Evolutionary conservation across 2,888 invertebrate genomes (phyloP), one percentile per base, ranked within the genome.

Genomic region (Phoronis australis): DNA sequence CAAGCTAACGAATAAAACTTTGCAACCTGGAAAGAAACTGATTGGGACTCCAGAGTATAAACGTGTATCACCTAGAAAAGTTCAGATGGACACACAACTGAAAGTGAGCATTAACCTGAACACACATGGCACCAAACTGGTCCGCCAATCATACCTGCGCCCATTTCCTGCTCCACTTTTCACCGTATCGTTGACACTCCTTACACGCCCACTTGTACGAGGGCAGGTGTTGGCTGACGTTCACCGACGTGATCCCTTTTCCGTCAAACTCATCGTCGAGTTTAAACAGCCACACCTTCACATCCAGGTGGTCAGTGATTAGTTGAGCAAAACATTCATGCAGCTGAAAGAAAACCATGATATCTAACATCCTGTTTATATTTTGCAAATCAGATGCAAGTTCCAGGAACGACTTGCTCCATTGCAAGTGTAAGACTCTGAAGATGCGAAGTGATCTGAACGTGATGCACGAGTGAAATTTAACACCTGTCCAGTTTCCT

Each of bases 101-200:
- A 12, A 35, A 35, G 9, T 35, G 9, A 35, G 35, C 9, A 35
- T 35, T 35, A 35, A 35, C n/a, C 9, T 35, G 9, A 35, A 35
- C 9, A 35, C 35, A 35, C 9, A 9, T 35, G 35, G 9, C 35
- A 35, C 9, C n/a, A 42, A 24, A 25, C 25, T 20, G 18, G 21
- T 37, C 38, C 6, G n/a, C n/a, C n/a, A 47, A 2, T 18, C 53
- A 45, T 49, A 72, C 71, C 68, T 76, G 75, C n/a, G 76, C 75
- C 77, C 77, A 77, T 55, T 75, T 75, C 55, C 75, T 75, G 44
- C 50, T 65, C 77, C 76, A 76, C 51, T 76, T 75, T n/a, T 75
- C 73, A 4, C 74, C 75, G 45, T 74, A 76, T 52, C 74, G 54
- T 18, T 62, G 55, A n/a, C 67, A 64, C 53, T 77, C 76, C 50